A percentile compares a stretch with the other conserved stretches of the same genome.
phyloP scores from a whole-genome alignment of 1,140 invertebrate genomes.

The Mamestra configurata region DNA sequence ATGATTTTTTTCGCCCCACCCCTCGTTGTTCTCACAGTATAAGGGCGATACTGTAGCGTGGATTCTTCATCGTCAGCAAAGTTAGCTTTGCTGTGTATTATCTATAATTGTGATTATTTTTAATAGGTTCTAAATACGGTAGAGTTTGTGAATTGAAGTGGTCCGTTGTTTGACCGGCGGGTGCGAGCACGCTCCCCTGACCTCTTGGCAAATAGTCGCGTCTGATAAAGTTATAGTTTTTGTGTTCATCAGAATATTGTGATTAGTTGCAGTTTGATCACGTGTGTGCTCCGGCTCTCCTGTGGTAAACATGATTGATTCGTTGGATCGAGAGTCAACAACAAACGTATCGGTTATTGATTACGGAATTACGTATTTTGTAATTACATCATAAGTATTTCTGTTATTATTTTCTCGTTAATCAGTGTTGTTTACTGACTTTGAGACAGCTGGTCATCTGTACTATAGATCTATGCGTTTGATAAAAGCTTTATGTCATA shows the following conservation, averaged over 20 bases:
- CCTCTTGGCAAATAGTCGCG: constrained; percentile 34
- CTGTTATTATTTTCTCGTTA: not conserved
- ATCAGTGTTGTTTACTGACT: not conserved
- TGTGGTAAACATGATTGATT: constrained; percentile 18
- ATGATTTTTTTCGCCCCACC: constrained; percentile 57
- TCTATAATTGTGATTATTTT: constrained; percentile 59
- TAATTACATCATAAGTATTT: constrained; percentile 18
- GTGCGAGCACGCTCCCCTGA: constrained; percentile 19
- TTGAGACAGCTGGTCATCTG: not conserved
- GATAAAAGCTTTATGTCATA: too few species aligned
- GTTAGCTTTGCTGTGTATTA: constrained; percentile 53
- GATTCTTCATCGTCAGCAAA: constrained; percentile 22
- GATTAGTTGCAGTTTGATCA: constrained; percentile 34
- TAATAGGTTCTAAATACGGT: constrained; percentile 54
- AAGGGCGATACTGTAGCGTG: constrained; percentile 29
- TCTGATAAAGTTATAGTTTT: constrained; percentile 33
- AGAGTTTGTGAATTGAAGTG: constrained; percentile 46
- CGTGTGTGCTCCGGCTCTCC: not conserved
- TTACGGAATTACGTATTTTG: constrained; percentile 26
- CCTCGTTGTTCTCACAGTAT: constrained; percentile 29
- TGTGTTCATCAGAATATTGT: constrained; percentile 26
- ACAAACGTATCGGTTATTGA: not conserved
- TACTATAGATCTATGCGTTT: too few species aligned
- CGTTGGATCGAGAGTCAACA: not conserved
- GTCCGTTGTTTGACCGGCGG: constrained; percentile 41